A percentile compares a stretch with the other conserved stretches of the same genome.
Evolutionary conservation across 2,113 vertebrate species (phyloP).

Genomic region (Candoia aspera): DNA sequence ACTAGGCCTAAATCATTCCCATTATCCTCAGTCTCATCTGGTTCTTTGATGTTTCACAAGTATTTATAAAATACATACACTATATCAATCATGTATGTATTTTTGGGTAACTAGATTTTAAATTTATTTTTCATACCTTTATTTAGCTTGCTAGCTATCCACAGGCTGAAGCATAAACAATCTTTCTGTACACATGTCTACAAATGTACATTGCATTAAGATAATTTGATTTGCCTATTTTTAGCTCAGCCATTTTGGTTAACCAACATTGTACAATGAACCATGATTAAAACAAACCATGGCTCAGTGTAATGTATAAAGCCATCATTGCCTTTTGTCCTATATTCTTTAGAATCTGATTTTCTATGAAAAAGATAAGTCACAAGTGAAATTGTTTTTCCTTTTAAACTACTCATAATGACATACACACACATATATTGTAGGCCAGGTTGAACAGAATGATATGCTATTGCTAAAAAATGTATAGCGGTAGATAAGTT

Average conservation of each 20-base stretch:
- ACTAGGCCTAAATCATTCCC: not conserved
- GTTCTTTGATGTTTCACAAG: not conserved
- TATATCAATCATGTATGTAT: not conserved
- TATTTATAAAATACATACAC: not conserved
- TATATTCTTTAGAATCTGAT: slow-evolving; percentile 1
- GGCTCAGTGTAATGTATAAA: not conserved
- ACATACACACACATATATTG: not conserved
- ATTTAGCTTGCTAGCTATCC: not conserved
- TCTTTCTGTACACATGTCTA: not conserved
- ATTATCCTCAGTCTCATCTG: not conserved
- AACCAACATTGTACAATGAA: not conserved
- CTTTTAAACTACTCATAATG: slow-evolving; percentile 24
- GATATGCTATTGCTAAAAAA: slow-evolving; percentile 4
- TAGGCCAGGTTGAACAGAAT: slow-evolving; percentile 22
- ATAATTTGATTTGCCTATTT: not conserved
- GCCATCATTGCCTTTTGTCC: not conserved
- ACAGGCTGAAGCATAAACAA: not conserved
- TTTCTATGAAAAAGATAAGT: not conserved
- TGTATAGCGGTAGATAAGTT: not conserved
- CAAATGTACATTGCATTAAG: not conserved
- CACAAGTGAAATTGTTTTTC: not conserved
- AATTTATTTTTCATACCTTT: not conserved
- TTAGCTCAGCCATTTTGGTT: not conserved
- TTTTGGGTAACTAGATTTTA: not conserved
- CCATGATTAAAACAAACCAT: not conserved